Evolutionary conservation across 2,113 vertebrate genomes (phyloP), one percentile per base, ranked within the genome.

Genomic region (Pantherophis guttatus): DNA sequence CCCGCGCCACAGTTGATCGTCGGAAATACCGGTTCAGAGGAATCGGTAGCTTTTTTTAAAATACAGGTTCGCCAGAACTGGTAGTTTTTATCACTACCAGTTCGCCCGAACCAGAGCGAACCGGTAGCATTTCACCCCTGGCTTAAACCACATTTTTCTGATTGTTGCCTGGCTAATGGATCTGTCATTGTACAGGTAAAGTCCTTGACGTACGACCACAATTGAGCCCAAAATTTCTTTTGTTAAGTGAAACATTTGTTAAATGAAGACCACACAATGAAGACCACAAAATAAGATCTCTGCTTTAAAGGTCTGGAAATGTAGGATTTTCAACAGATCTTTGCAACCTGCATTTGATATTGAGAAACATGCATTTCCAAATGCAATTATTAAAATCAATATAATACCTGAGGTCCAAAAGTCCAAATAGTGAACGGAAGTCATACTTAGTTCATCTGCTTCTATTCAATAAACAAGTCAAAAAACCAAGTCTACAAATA

Each of bases 291-390:
- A n/a, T 17, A 15, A 33, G 15, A 39, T 19, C n/a, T 81, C 70
- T 92, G 62, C 93, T 94, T 39, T 0, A 58, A 96, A 92, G 92
- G 55, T 93, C 29, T 3, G 92, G 90, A 93, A 96, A 96, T 91
- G 95, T 86, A 0, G 95, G 92, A 94, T 95, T 96, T 96, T 96
- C 94, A 39, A 93, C 95, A 94, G 91, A 94, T 96, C 95, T 95
- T 90, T 90, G 89, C 44, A 86, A 92, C 94, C 95, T 94, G 95
- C 95, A 94, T 85, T 92, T 87, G 89, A 94, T 92, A 94, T 0
- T 9, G 81, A 19, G 88, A 91, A 95, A 62, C 94, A 94, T 94
- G 91, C 92, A 53, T 62, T 24, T 44, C 39, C 0, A 15, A 93
- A 90, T 89, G 93, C 94, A 53, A 44, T 29, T 58, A 93, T 39